These are phyloP conservation scores for Melanotaenia nigrans DNA, from an alignment of 2,797 vertebrate genomes.

Conservation along the genomic window DNA sequence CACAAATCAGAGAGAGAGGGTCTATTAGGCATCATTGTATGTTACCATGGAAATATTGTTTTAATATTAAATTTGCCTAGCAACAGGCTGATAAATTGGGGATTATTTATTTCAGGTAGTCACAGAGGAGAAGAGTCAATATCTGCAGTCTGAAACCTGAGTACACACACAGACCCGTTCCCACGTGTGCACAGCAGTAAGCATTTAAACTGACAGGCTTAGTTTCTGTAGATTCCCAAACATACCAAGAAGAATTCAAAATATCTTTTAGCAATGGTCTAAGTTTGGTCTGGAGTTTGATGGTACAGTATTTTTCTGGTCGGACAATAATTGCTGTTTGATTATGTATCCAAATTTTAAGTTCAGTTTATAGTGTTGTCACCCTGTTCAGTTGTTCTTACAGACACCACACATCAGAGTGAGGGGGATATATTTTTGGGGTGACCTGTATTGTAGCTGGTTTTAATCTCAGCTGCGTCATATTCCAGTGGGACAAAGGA, in stretches of 20 bases:
- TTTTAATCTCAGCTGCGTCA: slow-evolving; percentile 77
- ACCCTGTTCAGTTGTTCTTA: slow-evolving; percentile 17
- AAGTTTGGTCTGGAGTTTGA: background rate
- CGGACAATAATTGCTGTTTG: slow-evolving; percentile 3
- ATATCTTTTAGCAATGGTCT: background rate
- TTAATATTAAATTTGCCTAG: too few species aligned
- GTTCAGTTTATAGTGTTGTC: background rate
- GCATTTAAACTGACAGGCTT: background rate
- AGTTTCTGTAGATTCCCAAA: background rate
- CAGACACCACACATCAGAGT: slow-evolving; percentile 19
- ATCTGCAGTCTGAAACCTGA: background rate
- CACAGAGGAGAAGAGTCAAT: background rate
- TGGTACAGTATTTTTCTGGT: background rate
- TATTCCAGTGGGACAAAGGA: slow-evolving; percentile 73
- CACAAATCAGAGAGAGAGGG: too few species aligned
- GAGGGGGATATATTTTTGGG: slow-evolving; percentile 58
- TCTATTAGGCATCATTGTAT: too few species aligned
- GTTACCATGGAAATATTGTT: too few species aligned
- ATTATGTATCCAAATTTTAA: slow-evolving; percentile 11
- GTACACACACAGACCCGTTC: background rate
- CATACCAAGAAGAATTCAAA: fast-evolving
- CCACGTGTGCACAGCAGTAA: background rate
- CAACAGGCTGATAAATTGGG: too few species aligned
- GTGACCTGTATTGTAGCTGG: slow-evolving; percentile 62
- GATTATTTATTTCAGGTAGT: background rate